Base-by-base conservation (phyloP, 2,113 vertebrate species). In the Xenopus laevis region DNA sequence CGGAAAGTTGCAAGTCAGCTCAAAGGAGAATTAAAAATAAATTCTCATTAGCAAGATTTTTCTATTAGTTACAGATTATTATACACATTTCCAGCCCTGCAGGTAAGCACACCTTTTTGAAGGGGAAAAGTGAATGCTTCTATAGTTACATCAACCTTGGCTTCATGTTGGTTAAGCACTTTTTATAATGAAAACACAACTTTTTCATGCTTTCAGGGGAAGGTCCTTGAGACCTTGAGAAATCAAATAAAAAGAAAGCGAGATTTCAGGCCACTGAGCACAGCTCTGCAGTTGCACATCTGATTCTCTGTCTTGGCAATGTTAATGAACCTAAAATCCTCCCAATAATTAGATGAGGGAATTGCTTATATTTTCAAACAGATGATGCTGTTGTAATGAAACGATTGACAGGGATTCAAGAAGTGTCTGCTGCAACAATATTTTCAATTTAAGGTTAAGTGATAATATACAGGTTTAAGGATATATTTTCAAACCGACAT, bases 281-380 rank as follows among this genome's bases (percentile, higher is more conserved):
- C 82, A 87, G 86, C 88, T 86, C 84, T 93, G 91, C 91, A 88
- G 92, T 94, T 92, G 92, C 93, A 92, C 92, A 89, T 89, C 91
- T 92, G 93, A 95, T 94, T 93, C 94, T 92, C 93, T 92, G 89
- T 91, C 92, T 93, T 93, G 89, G 91, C 92, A 93, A 89, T 92
- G 93, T 94, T 98, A 99, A 98, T 98, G 96, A 96, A 98, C 95
- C 96, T 92, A 92, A 97, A 96, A 98, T 98, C 95, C 95, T 95
- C 91, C 86, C 92, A 93, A 93, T 99, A 99, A 99, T 98, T 98
- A 98, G 97, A 98, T 97, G 93, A 95, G 97, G 96, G 96, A 99
- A 99, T 99, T 98, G 95, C 92, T 91, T 90, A 94, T 94, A 96
- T 96, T 96, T 94, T 95, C 95, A 92, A 95, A 95, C 97, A 98